Conservation (phyloP, 2,797 vertebrate genomes). For the Syngnathus rostellatus region DNA sequence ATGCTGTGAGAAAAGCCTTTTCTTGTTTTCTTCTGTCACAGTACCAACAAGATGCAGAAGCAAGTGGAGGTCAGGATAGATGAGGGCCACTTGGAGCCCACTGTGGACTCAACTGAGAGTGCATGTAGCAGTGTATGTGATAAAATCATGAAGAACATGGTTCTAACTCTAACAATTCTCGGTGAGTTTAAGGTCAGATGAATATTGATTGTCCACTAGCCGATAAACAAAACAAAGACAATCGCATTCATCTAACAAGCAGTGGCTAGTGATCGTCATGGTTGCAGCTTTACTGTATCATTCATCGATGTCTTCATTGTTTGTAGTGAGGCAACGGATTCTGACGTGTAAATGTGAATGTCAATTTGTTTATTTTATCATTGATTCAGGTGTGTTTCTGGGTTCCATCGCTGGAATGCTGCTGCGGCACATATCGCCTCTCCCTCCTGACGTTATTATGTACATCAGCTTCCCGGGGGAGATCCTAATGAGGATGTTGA, state of each 20-base stretch:
- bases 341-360: background rate
- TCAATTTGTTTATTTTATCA: constrained; percentile 9
- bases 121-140: constrained; percentile 73
- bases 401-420: constrained; percentile 84
- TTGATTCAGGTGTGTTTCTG: constrained; percentile 80
- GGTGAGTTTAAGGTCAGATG: constrained; percentile 61
- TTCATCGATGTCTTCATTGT: background rate
- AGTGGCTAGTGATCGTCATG: background rate
- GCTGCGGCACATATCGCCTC: constrained; percentile 83
- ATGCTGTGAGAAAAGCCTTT: background rate
- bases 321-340: background rate
- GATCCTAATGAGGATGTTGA: constrained; percentile 98
- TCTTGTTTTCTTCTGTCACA: constrained; percentile 44
- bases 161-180: constrained; percentile 88
- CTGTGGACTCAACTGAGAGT: constrained; percentile 49
- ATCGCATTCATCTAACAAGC: background rate
- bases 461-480: constrained; percentile 94
- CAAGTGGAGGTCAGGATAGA: constrained; percentile 94
- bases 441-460: constrained; percentile 88
- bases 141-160: constrained; percentile 84
- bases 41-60: constrained; percentile 87
- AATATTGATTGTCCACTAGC: background rate
- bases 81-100: constrained; percentile 76
- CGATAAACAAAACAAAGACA: background rate
- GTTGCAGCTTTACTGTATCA: background rate